These are phyloP conservation scores for Pachymerium ferrugineum DNA, from an alignment of 2,888 invertebrate species.

Conservation along the genomic window DNA sequence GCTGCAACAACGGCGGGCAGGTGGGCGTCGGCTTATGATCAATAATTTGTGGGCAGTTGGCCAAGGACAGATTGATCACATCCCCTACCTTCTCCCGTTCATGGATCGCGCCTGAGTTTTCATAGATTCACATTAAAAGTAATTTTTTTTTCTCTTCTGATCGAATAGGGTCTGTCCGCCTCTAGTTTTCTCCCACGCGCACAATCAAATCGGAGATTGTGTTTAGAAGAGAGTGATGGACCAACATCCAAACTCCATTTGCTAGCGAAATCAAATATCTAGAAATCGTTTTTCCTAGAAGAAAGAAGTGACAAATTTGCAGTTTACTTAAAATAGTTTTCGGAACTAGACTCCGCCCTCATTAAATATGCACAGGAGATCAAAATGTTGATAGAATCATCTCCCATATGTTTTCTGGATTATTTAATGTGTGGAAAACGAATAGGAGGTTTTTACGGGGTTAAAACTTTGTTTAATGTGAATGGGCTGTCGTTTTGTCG, in stretches of 20 bases:
- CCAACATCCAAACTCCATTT: background rate
- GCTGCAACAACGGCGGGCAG: conserved; percentile 10
- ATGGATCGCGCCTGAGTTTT: conserved; percentile 20
- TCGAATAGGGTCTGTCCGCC: background rate
- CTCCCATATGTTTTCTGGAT: no score
- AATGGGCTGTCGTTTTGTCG: no score
- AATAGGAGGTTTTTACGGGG: no score
- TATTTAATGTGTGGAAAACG: no score
- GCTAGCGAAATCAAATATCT: no score
- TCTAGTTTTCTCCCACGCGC: background rate
- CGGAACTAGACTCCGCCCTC: no score
- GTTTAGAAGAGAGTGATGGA: background rate
- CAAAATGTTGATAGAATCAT: no score
- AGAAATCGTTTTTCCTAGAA: no score
- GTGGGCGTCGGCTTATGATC: conserved; percentile 23
- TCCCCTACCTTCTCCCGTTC: conserved; percentile 14
- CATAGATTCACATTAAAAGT: background rate
- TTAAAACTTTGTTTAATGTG: no score
- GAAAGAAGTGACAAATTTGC: no score
- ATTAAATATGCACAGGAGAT: no score
- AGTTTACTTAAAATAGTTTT: no score
- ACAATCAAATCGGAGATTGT: background rate
- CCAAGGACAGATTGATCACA: conserved; percentile 25
- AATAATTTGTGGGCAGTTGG: conserved; percentile 27
- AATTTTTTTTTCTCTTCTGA: background rate